Evolutionary conservation across 2,888 invertebrate species (phyloP), one percentile per base, ranked within the genome.

Genomic region (Iselma pallidipennis): DNA sequence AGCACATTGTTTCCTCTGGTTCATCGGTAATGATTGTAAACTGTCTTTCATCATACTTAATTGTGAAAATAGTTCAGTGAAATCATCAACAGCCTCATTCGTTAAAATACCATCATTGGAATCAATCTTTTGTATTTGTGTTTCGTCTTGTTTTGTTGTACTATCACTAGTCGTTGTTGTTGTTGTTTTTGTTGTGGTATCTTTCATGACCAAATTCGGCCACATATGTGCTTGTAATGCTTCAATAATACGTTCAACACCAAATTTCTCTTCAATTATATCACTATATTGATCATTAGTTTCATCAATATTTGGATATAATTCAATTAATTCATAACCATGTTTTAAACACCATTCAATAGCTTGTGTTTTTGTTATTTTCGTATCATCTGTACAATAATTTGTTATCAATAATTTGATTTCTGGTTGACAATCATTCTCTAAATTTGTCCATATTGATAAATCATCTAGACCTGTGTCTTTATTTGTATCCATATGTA

Each of bases 161-260:
- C n/a, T n/a, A n/a, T n/a, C n/a, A n/a, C n/a, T n/a, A n/a, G n/a
- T n/a, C n/a, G n/a, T n/a, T n/a, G n/a, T n/a, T n/a, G n/a, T n/a
- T n/a, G n/a, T n/a, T n/a, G n/a, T n/a, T n/a, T n/a, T n/a, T n/a
- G 57, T 69, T 66, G 48, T 64, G 50, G 66, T 61, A 63, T 66
- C 69, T 84, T 90, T 90, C 78, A 89, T 82, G 29, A 80, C 79
- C 65, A 91, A 81, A 78, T 90, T 90, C 23, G 91, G 85, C 91
- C 91, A 92, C 50, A 86, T 84, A 75, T 91, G 89, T 49, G 90
- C 87, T 72, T 90, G 87, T 29, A 92, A 79, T 49, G 89, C 89
- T 81, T 91, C 90, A 49, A 87, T 80, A 12, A 91, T 84, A 74
- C 91, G 83, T 29, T 87, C 85, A 12, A 89, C 85, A 3, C 91